Evolutionary conservation across 2,797 vertebrate species (phyloP).

Genomic region (Amblyopsis hoosieri): DNA sequence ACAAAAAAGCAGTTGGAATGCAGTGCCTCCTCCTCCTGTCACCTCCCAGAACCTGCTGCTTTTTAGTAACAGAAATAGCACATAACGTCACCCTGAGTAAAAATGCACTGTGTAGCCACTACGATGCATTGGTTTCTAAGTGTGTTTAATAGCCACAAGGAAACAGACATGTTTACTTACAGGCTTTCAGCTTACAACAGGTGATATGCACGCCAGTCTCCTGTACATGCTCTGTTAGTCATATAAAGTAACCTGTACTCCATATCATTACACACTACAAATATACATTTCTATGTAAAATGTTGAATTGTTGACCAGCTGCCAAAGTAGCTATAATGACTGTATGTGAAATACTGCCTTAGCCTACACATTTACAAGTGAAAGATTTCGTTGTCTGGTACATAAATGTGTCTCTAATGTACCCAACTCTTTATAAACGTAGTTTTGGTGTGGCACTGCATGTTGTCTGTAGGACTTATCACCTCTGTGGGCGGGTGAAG

Average conservation of each 20-base stretch:
- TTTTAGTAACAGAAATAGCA: slow-evolving; percentile 24
- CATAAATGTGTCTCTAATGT: too few species aligned
- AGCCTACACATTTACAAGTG: too few species aligned
- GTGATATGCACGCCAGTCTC: too few species aligned
- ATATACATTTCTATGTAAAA: slow-evolving; percentile 11
- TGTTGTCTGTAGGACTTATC: slow-evolving; percentile 4
- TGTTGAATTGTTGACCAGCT: not conserved
- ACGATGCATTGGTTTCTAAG: too few species aligned
- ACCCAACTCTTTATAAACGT: not conserved
- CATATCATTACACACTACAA: not conserved
- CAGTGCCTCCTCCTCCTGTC: slow-evolving; percentile 12
- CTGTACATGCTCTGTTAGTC: too few species aligned
- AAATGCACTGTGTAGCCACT: not conserved
- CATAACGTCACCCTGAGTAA: slow-evolving; percentile 10
- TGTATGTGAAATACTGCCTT: not conserved
- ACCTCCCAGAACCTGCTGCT: slow-evolving; percentile 2
- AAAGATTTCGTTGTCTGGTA: too few species aligned
- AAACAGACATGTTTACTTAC: too few species aligned
- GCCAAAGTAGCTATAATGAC: not conserved
- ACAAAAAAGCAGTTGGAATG: slow-evolving; percentile 3
- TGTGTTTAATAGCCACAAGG: too few species aligned
- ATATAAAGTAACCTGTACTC: too few species aligned
- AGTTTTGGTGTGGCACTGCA: not conserved
- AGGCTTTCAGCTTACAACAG: too few species aligned
- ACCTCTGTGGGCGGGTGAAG: not conserved